Percentiles rank a stretch among this genome's conserved stretches.
Evolutionary conservation across 2,888 invertebrate species (phyloP).

Genomic region (Strigamia crassipes): DNA sequence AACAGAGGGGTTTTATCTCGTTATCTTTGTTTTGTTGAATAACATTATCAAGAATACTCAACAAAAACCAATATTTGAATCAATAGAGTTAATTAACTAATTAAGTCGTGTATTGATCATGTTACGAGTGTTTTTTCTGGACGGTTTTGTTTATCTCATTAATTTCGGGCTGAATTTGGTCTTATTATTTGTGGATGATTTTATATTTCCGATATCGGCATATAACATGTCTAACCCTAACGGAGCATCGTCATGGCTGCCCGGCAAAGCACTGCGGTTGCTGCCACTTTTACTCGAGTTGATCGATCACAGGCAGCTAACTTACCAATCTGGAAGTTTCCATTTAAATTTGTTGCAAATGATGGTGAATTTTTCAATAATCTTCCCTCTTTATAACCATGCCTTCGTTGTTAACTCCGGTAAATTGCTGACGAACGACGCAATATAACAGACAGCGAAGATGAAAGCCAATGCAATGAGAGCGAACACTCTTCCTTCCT

Average conservation of each 20-base stretch:
- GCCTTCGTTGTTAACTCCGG: not conserved
- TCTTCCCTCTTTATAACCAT: not conserved
- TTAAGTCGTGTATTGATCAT: too few species aligned
- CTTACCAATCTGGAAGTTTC: conserved; percentile 13
- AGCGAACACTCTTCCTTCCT: conserved; percentile 15
- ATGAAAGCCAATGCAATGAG: conserved; percentile 16
- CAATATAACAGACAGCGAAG: conserved; percentile 11
- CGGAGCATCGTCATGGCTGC: conserved; percentile 21
- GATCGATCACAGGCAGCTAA: conserved; percentile 16
- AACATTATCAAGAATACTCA: too few species aligned
- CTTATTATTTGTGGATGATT: not conserved
- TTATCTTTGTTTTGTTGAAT: too few species aligned
- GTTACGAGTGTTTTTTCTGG: too few species aligned
- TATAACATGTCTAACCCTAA: conserved; percentile 11
- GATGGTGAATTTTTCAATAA: not conserved
- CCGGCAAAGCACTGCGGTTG: conserved; percentile 21
- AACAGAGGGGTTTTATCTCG: too few species aligned
- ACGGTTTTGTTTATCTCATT: too few species aligned
- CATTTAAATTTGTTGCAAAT: not conserved
- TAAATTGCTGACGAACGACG: conserved; percentile 4
- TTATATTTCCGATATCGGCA: not conserved
- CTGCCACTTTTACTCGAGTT: conserved; percentile 21
- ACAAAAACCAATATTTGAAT: too few species aligned
- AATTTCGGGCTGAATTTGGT: not conserved
- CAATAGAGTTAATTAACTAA: too few species aligned